A percentile compares a stretch with the other conserved stretches of the same genome.
Conservation (phyloP, 2,113 vertebrate genomes). For the Bos taurus region DNA sequence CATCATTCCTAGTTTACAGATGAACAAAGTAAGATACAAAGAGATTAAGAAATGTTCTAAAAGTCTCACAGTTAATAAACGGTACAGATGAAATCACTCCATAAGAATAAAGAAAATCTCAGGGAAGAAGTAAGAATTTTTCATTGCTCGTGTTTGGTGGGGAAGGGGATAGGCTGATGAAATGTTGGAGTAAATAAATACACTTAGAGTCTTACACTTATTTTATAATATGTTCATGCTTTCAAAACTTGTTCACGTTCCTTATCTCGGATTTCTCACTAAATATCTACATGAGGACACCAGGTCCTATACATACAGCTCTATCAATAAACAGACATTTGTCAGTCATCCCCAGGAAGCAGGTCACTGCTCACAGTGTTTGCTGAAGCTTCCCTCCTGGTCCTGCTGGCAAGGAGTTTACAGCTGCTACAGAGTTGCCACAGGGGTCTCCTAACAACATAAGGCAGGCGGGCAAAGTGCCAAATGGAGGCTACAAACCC, state of each 20-base stretch:
- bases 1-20: background rate
- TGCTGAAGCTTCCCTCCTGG: background rate
- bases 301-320: background rate
- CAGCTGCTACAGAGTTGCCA: background rate
- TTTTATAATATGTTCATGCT: background rate
- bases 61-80: background rate
- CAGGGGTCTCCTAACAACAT: too few relatives aligned
- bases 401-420: background rate
- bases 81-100: background rate
- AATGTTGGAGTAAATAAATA: conserved; percentile 7
- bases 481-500: background rate
- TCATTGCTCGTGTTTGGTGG: background rate
- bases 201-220: background rate
- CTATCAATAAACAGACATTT: background rate
- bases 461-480: background rate
- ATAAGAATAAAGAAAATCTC: background rate
- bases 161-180: background rate
- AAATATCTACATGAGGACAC: background rate
- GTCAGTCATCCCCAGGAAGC: background rate
- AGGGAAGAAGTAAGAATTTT: background rate
- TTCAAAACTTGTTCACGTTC: background rate
- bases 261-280: conserved; percentile 5
- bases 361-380: background rate
- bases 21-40: conserved; percentile 21
- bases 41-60: background rate